Evolutionary conservation across 2,888 invertebrate genomes (phyloP).

Genomic region (Colletes collaris): DNA sequence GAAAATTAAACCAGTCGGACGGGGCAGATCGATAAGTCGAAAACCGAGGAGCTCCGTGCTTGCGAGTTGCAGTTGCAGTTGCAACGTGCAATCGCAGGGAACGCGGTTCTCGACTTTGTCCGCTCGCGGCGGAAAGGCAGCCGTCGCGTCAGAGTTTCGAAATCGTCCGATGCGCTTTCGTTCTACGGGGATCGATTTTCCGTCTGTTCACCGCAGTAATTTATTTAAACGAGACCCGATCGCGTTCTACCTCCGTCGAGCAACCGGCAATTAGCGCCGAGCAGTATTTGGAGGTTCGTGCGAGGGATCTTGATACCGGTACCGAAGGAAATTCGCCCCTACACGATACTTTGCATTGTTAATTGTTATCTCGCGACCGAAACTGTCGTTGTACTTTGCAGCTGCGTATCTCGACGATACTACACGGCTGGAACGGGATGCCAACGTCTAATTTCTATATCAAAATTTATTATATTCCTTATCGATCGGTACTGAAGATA

Average conservation of each 20-base stretch:
- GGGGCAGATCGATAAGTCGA: constrained; percentile 45
- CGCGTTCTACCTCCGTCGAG: not conserved
- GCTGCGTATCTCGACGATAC: too few species aligned
- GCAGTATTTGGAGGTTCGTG: not conserved
- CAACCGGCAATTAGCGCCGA: constrained; percentile 31
- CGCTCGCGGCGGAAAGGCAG: constrained; percentile 2
- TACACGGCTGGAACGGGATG: too few species aligned
- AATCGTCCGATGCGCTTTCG: constrained; percentile 9
- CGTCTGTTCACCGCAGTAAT: constrained; percentile 27
- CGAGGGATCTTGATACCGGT: not conserved
- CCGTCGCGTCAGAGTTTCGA: not conserved
- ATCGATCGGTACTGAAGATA: too few species aligned
- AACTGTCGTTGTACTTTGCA: too few species aligned
- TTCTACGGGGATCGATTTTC: constrained; percentile 32
- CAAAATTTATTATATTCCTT: too few species aligned
- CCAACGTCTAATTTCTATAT: too few species aligned
- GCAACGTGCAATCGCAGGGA: constrained; percentile 30
- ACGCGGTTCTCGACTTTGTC: constrained; percentile 7
- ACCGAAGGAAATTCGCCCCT: not conserved
- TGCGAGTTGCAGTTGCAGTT: constrained; percentile 11
- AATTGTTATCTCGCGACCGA: not conserved
- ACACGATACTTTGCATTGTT: not conserved
- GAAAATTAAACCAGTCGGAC: constrained; percentile 42
- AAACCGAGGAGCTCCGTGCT: constrained; percentile 7
- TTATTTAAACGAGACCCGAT: constrained; percentile 18